Conservation (phyloP, 2,113 vertebrate genomes). For the Megaceryle torquata region DNA sequence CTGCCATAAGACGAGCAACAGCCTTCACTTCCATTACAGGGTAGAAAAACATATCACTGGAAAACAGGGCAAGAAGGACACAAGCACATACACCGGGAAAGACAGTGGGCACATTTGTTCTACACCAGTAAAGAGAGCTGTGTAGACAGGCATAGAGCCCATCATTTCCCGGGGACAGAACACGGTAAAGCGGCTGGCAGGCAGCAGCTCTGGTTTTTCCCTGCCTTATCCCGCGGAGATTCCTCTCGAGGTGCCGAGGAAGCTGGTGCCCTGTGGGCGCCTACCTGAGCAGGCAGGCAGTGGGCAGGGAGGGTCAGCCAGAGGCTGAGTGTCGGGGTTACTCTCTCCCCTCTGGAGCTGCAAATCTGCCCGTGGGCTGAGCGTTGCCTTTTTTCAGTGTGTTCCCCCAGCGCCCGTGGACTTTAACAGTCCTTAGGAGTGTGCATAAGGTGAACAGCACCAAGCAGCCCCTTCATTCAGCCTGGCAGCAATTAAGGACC, state of each 20-base stretch:
- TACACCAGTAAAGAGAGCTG: neutral
- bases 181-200: neutral
- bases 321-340: neutral
- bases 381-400: neutral
- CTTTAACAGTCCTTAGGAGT: neutral
- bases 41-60: neutral
- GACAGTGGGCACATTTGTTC: neutral
- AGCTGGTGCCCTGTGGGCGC: rapidly evolving
- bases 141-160: neutral
- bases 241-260: neutral
- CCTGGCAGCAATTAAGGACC: neutral
- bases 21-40: neutral
- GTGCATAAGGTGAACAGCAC: rapidly evolving
- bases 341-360: neutral
- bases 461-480: neutral
- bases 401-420: rapidly evolving
- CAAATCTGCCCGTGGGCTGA: neutral
- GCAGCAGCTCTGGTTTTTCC: neutral
- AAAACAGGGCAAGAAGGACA: neutral
- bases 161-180: neutral
- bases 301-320: neutral
- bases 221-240: rapidly evolving
- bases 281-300: neutral
- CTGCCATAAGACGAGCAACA: rapidly evolving
- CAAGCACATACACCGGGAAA: rapidly evolving